phyloP scores from a whole-genome alignment of 2,888 invertebrate species.

The Diarsia rubi region DNA sequence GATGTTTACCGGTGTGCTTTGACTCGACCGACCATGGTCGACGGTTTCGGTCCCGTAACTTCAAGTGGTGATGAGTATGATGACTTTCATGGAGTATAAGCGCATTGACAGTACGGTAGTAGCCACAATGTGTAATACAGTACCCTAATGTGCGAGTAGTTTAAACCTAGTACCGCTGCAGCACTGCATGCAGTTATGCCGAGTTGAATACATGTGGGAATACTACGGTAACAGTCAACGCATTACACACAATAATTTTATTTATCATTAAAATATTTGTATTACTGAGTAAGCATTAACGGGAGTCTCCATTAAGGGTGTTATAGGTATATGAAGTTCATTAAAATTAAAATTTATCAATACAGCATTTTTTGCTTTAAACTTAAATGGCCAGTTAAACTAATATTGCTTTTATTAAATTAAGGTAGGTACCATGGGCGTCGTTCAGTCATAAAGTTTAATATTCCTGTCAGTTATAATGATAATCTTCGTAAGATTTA shows the following conservation, averaged over 20 bases:
- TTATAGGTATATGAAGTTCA: conserved; percentile 8
- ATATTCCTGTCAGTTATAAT: conserved; percentile 3
- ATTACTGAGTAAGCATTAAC: conserved; percentile 16
- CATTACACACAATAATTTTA: conserved; percentile 29
- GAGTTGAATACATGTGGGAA: conserved; percentile 53
- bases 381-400: conserved; percentile 5
- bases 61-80: conserved; percentile 29
- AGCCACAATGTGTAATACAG: conserved; percentile 30
- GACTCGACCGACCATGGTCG: background rate
- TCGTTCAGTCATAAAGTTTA: conserved; percentile 7
- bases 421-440: background rate
- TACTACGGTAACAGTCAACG: conserved; percentile 36
- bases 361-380: background rate
- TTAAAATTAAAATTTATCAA: conserved; percentile 26
- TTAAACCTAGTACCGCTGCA: conserved; percentile 58
- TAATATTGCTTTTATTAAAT: conserved; percentile 37
- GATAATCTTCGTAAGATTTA: conserved; percentile 21
- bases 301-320: background rate
- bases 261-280: conserved; percentile 2
- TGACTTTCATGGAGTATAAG: conserved; percentile 25
- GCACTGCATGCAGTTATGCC: conserved; percentile 60
- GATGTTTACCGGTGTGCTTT: background rate
- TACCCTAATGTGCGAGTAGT: conserved; percentile 43
- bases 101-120: conserved; percentile 31
- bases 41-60: conserved; percentile 16